These are phyloP conservation scores for Nineta flava DNA, from an alignment of 2,888 invertebrate genomes.

Conservation along the genomic window DNA sequence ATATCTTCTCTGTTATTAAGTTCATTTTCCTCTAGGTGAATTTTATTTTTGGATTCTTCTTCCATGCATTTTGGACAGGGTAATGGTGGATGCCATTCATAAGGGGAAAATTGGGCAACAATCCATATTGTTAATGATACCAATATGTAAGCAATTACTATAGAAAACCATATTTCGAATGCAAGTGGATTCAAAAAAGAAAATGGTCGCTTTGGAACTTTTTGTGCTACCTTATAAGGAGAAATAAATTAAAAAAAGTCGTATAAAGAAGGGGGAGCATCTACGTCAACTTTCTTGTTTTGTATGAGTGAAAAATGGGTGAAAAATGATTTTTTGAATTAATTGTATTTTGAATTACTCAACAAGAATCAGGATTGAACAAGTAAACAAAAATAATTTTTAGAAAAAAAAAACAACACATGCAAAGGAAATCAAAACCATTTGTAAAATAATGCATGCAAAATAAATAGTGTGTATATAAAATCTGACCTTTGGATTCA, in stretches of 20 bases:
- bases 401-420: background rate
- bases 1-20: background rate
- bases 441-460: background rate
- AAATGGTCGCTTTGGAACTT: conserved; percentile 53
- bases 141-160: conserved; percentile 61
- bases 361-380: conserved; percentile 4
- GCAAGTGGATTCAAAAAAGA: conserved; percentile 76
- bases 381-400: background rate
- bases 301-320: background rate
- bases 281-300: background rate
- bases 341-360: background rate
- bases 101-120: conserved; percentile 69
- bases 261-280: background rate
- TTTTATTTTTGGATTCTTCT: conserved; percentile 14
- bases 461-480: background rate
- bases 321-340: conserved; percentile 1
- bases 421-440: background rate
- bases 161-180: conserved; percentile 70
- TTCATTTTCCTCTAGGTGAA: background rate
- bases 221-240: conserved; percentile 36
- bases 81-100: conserved; percentile 55
- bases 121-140: conserved; percentile 71
- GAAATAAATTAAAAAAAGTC: background rate
- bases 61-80: conserved; percentile 35
- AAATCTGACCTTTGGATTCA: conserved; percentile 59